phyloP scores from a whole-genome alignment of 2,888 invertebrate species.

The Hipparchia semele region DNA sequence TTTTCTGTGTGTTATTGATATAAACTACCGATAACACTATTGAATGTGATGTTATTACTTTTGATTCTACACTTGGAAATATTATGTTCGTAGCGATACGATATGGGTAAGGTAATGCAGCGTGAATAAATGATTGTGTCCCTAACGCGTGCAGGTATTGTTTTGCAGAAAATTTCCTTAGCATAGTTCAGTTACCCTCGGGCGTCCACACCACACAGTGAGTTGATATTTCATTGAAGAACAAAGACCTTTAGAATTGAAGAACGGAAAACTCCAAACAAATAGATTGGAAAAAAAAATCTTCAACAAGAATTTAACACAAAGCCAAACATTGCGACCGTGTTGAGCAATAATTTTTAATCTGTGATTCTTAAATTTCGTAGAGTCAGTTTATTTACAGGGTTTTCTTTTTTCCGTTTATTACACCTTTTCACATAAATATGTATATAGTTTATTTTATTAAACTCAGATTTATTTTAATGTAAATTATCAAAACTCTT shows the following conservation, averaged over 20 bases:
- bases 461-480: no score
- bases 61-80: slow-evolving; percentile 35
- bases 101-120: slow-evolving; percentile 36
- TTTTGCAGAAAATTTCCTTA: slow-evolving; percentile 60
- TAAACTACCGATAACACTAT: slow-evolving; percentile 43
- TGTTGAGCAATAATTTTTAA: no score
- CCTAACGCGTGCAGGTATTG: slow-evolving; percentile 30
- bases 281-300: no score
- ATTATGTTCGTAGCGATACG: slow-evolving; percentile 37
- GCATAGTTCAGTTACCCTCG: slow-evolving; percentile 73
- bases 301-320: neutral
- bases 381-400: no score
- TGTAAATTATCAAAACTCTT: no score
- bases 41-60: slow-evolving; percentile 26
- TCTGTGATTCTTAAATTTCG: no score
- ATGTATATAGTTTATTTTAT: no score
- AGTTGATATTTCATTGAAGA: slow-evolving; percentile 50
- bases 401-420: no score
- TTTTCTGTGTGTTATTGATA: slow-evolving; percentile 47
- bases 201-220: slow-evolving; percentile 79
- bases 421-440: no score
- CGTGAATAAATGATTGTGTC: slow-evolving; percentile 31
- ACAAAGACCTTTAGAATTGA: no score
- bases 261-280: no score
- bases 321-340: no score